Percentiles rank a stretch among this genome's conserved stretches.
Evolutionary conservation across 1,140 invertebrate genomes (phyloP).

Genomic region (Apis dorsata): DNA sequence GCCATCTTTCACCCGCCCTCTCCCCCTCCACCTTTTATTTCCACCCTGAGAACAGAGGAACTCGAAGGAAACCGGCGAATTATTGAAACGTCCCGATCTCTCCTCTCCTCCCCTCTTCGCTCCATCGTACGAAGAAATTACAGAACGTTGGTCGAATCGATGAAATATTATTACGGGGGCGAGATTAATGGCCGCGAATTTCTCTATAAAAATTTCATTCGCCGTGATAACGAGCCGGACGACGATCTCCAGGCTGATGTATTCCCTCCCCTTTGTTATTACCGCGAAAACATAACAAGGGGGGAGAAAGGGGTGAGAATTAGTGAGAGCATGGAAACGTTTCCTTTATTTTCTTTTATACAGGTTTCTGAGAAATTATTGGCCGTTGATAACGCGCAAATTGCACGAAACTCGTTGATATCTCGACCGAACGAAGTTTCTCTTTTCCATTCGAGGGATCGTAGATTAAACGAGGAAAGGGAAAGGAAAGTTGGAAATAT

Average conservation of each 20-base stretch:
- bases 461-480: no score
- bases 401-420: not conserved
- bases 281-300: not conserved
- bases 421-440: not conserved
- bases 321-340: not conserved
- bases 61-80: constrained; percentile 1
- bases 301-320: no score
- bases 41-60: not conserved
- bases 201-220: constrained; percentile 42
- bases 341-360: not conserved
- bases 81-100: constrained; percentile 17
- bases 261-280: not conserved
- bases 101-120: no score
- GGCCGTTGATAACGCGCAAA: not conserved
- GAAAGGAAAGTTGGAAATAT: no score
- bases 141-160: constrained; percentile 2
- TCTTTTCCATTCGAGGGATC: not conserved
- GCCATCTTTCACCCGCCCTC: no score
- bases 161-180: constrained; percentile 32
- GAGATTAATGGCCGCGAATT: constrained; percentile 32
- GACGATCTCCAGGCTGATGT: not conserved
- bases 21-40: no score
- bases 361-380: not conserved
- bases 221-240: not conserved
- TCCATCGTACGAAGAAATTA: constrained; percentile 9